Evolutionary conservation across 1,140 invertebrate genomes (phyloP).

Genomic region (Musca vetustissima): DNA sequence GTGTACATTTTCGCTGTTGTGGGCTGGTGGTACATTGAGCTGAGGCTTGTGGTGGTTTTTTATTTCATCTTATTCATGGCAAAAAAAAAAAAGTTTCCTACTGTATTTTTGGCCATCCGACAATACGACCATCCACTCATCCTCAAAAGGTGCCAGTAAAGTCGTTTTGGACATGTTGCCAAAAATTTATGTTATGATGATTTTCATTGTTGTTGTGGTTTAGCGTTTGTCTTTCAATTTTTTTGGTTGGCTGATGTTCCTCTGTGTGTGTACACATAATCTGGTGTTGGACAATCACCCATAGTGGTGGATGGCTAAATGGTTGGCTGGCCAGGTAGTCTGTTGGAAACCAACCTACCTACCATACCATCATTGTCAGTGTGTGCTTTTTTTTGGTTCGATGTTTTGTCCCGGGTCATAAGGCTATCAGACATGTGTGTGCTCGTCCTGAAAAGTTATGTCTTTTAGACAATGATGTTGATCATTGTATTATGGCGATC

Average conservation of each 20-base stretch:
- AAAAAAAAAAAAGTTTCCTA: not conserved
- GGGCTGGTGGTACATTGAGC: too few species aligned
- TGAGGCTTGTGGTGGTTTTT: too few species aligned
- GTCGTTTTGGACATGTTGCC: too few species aligned
- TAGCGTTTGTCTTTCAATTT: too few species aligned
- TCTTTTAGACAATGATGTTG: not conserved
- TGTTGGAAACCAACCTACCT: not conserved
- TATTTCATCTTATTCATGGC: too few species aligned
- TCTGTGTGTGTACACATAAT: too few species aligned
- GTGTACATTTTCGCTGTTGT: too few species aligned
- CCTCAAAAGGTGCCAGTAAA: too few species aligned
- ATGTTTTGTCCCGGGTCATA: constrained; percentile 1
- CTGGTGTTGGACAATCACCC: constrained; percentile 2
- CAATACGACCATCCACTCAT: too few species aligned
- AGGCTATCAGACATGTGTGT: constrained; percentile 14
- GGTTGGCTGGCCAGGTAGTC: not conserved
- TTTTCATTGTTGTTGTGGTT: too few species aligned
- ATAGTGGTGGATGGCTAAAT: constrained; percentile 8
- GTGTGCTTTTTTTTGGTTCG: not conserved
- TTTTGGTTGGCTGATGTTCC: too few species aligned
- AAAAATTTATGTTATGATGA: too few species aligned
- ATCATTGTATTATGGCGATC: not conserved
- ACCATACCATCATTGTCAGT: not conserved
- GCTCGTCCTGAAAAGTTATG: constrained; percentile 4
- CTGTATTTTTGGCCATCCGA: not conserved